Evolutionary conservation across 2,113 vertebrate genomes (phyloP).

Genomic region (Strigops habroptila): DNA sequence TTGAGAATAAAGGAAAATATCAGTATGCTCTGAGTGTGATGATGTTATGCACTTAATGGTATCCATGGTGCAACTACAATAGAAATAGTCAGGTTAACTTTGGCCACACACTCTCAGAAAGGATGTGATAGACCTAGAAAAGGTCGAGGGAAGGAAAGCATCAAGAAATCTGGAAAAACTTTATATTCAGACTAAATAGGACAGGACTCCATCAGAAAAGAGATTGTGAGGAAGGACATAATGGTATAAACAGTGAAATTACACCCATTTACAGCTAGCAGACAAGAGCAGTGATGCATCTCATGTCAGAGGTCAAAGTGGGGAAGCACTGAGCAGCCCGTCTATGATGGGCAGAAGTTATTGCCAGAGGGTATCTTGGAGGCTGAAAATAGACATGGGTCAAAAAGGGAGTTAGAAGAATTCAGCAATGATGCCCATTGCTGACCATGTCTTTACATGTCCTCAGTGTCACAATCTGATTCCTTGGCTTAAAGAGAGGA

Average conservation of each 20-base stretch:
- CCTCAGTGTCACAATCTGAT: background rate
- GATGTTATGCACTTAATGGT: background rate
- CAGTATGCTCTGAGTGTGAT: background rate
- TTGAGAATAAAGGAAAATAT: background rate
- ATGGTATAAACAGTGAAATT: background rate
- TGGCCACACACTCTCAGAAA: background rate
- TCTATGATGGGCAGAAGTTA: background rate
- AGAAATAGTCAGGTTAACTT: background rate
- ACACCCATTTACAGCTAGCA: background rate
- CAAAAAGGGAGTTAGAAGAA: background rate
- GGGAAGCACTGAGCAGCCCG: background rate
- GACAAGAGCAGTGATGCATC: background rate
- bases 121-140: background rate
- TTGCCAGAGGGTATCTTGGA: background rate
- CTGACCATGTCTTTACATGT: background rate
- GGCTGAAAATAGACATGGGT: background rate
- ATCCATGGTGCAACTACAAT: background rate
- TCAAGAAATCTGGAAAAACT: background rate
- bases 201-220: background rate
- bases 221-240: background rate
- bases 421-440: accelerated
- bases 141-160: background rate
- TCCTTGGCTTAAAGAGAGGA: background rate
- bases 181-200: background rate
- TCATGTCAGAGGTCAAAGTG: background rate